A percentile compares a stretch with the other conserved stretches of the same genome.
These are phyloP conservation scores for Lineus longissimus DNA, from an alignment of 1,140 invertebrate genomes.

Conservation along the genomic window DNA sequence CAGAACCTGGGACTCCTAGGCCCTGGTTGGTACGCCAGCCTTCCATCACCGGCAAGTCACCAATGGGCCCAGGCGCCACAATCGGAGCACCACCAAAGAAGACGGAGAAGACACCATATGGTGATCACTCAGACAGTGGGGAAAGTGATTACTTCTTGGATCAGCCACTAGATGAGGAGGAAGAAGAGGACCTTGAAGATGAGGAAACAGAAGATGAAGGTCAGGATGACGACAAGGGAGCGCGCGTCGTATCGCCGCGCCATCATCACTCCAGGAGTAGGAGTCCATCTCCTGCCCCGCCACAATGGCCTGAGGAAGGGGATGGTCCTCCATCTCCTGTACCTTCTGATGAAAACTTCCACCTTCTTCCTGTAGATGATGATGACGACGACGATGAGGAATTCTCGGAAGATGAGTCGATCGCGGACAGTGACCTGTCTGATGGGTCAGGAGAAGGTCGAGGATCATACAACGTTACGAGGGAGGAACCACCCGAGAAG, in stretches of 20 bases:
- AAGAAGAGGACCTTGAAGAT: background rate
- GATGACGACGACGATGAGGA: background rate
- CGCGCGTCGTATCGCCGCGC: background rate
- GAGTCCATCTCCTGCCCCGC: background rate
- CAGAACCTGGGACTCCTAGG: background rate
- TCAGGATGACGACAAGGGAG: background rate
- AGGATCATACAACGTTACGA: background rate
- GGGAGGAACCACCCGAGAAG: background rate
- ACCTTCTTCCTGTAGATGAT: background rate
- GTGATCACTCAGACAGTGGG: background rate
- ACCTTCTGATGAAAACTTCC: background rate
- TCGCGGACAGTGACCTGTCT: background rate
- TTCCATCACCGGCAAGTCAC: background rate
- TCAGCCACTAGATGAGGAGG: background rate
- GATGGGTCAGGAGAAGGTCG: background rate
- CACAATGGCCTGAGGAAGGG: background rate
- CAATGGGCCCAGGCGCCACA: background rate
- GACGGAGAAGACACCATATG: background rate
- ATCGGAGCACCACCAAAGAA: background rate
- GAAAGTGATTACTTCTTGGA: slow-evolving; percentile 1
- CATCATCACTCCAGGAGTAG: background rate
- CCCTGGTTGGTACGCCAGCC: background rate
- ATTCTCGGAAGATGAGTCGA: background rate
- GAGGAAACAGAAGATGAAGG: background rate
- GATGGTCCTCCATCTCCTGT: background rate